A percentile compares a stretch with the other conserved stretches of the same genome.
These are phyloP conservation scores for Gryllus longicercus DNA, from an alignment of 2,888 invertebrate species.

Conservation along the genomic window DNA sequence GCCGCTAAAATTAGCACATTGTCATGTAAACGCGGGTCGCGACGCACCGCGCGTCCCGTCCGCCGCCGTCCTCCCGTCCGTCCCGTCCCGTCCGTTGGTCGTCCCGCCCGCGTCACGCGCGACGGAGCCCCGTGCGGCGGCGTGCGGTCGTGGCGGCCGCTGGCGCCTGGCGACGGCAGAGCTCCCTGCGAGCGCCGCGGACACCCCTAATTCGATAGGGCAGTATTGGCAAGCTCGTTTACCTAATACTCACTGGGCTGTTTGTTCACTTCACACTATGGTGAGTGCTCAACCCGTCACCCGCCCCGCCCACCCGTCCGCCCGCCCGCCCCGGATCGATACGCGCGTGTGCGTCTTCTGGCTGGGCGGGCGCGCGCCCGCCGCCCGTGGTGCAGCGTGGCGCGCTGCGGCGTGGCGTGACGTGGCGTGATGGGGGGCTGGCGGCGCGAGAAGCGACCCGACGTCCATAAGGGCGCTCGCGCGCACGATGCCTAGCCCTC, in stretches of 20 bases:
- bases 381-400: too few relatives aligned
- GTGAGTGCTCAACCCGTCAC: conserved; percentile 8
- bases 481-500: too few relatives aligned
- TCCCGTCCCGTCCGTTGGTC: too few relatives aligned
- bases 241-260: conserved; percentile 17
- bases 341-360: conserved; percentile 5
- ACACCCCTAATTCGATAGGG: conserved; percentile 17
- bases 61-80: too few relatives aligned
- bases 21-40: too few relatives aligned
- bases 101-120: too few relatives aligned
- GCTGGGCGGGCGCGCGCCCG: neutral
- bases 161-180: too few relatives aligned
- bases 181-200: neutral
- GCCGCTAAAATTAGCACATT: too few relatives aligned
- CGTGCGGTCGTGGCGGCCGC: too few relatives aligned
- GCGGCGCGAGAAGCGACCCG: neutral
- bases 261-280: conserved; percentile 11
- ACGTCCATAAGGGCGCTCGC: neutral
- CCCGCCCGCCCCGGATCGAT: neutral
- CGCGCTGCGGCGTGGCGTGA: neutral
- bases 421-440: too few relatives aligned
- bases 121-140: too few relatives aligned
- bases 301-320: neutral
- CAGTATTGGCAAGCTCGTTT: conserved; percentile 11
- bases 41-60: too few relatives aligned